Base-by-base conservation (phyloP, 2,797 vertebrate species). In the Pogonophryne albipinna region DNA sequence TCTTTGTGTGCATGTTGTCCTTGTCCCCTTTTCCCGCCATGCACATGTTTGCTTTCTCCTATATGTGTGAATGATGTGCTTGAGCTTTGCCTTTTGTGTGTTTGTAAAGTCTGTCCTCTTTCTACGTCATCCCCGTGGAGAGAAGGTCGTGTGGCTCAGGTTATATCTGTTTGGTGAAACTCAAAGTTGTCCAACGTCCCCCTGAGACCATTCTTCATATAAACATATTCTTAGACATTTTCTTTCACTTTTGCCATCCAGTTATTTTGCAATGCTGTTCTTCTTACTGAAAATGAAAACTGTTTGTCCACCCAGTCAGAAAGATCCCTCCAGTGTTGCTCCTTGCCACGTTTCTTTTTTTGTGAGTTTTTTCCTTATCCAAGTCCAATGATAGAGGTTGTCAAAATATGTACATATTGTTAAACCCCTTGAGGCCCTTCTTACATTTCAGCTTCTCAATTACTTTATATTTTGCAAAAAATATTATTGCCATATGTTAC, bases 381-480 rank as follows among this genome's bases (percentile, higher is more conserved):
- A n/a, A 62, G 12, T 16, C 13, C 15, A 11, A 17, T 3, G 16
- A 34, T 15, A 20, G n/a, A 57, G 8, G 10, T 31, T 20, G 17
- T 17, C 0, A 41, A 13, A 27, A 34, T 38, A 10, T 71, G 14
- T 55, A 38, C 61, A 31, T 6, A 44, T 27, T 41, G 4, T 34
- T 4, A 13, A 19, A 38, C 15, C 23, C 17, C 14, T 14, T 27
- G 15, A 59, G 17, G 1, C 15, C 67, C 50, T 19, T 38, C 46
- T 45, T 62, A 47, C 50, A 44, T n/a, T 8, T 63, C 27, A 72
- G 31, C 56, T 50, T 47, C n/a, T 55, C 50, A 64, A 31, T 10
- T 14, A 17, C 34, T 41, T 20, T 58, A 57, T 74, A 71, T 71
- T 70, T 57, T 64, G 16, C 16, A 46, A 75, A 78, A 82, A 79